These are phyloP conservation scores for Balearica regulorum DNA, from an alignment of 2,797 vertebrate species.

Conservation along the genomic window DNA sequence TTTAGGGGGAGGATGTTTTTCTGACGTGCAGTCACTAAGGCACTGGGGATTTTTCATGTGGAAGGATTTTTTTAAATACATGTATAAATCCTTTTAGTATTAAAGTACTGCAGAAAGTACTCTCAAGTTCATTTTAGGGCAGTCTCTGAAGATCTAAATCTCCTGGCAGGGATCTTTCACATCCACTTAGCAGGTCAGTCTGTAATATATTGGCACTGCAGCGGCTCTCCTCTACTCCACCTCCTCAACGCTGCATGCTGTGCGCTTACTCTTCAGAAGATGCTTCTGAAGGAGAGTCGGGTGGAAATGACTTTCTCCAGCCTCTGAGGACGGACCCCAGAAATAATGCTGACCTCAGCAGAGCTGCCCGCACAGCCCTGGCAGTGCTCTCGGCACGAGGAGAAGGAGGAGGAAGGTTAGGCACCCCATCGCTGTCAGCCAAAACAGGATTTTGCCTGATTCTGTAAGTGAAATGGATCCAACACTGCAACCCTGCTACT, in stretches of 20 bases:
- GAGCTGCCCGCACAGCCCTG: neutral
- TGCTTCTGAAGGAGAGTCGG: neutral
- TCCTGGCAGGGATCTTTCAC: neutral
- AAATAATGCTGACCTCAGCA: neutral
- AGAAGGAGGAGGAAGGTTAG: neutral
- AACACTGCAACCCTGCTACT: neutral
- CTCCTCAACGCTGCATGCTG: accelerated
- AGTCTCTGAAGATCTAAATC: neutral
- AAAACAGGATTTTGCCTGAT: neutral
- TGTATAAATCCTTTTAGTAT: neutral
- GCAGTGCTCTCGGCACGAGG: accelerated
- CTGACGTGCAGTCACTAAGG: neutral
- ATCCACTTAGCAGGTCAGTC: neutral
- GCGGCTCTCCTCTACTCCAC: neutral
- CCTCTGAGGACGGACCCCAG: neutral
- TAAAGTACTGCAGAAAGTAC: neutral
- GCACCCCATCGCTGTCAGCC: neutral
- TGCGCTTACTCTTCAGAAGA: neutral
- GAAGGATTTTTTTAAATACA: neutral
- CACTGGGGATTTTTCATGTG: neutral
- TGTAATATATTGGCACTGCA: neutral
- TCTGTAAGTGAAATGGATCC: neutral
- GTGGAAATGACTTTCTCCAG: neutral
- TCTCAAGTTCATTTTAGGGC: neutral
- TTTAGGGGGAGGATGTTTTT: neutral